Percentiles rank a stretch among this genome's conserved stretches.
Conservation (phyloP, 2,797 vertebrate species). For the Tapera naevia region DNA sequence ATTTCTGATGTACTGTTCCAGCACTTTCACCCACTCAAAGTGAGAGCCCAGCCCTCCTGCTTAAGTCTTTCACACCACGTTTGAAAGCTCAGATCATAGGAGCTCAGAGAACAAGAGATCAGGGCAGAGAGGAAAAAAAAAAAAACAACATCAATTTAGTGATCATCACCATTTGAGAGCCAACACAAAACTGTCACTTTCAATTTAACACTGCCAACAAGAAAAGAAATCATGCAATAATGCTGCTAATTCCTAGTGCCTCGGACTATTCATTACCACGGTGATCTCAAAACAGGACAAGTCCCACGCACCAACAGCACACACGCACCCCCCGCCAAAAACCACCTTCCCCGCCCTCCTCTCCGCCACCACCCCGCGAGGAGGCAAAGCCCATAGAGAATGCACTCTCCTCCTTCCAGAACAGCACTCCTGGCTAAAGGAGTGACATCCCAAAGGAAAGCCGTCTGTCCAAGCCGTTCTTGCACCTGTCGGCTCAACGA, state of each 20-base stretch:
- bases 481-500: conserved; percentile 45
- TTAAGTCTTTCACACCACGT: background rate
- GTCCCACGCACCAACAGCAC: background rate
- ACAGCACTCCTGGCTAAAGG: background rate
- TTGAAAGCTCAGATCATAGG: background rate
- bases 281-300: background rate
- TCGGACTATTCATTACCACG: background rate
- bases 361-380: background rate
- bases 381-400: background rate
- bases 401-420: background rate
- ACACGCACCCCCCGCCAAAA: background rate
- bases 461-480: background rate
- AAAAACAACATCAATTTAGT: background rate
- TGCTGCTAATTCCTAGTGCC: background rate
- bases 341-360: background rate
- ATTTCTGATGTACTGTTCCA: background rate
- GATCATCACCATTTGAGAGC: background rate
- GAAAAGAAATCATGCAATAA: background rate
- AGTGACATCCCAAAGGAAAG: background rate
- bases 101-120: background rate
- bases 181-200: background rate
- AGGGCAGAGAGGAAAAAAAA: background rate
- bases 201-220: background rate
- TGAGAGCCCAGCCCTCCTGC: background rate
- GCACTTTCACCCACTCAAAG: background rate